Conservation (phyloP, 2,113 vertebrate genomes). For the Microcebus ravelobensis region DNA sequence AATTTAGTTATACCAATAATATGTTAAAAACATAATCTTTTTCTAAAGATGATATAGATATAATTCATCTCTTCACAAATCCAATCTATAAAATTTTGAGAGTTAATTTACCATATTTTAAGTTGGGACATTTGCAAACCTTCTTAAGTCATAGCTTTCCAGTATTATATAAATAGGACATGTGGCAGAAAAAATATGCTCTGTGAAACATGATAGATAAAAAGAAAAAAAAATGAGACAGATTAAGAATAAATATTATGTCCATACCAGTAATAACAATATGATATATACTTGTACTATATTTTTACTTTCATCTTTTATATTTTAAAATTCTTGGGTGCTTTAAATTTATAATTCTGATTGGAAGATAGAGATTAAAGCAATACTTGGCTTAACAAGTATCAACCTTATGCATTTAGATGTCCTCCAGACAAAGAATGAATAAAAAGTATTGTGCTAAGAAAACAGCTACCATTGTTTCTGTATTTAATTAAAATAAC, state of each 20-base stretch:
- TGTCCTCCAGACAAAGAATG: not conserved
- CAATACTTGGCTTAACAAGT: not conserved
- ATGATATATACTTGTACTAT: not conserved
- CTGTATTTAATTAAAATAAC: slow-evolving; percentile 57
- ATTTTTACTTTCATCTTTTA: not conserved
- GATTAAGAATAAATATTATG: not conserved
- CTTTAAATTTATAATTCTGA: not conserved
- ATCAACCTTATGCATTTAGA: not conserved
- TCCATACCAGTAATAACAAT: not conserved
- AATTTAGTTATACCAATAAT: not conserved
- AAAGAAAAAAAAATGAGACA: not conserved
- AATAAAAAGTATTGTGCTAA: not conserved
- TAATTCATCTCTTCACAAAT: not conserved
- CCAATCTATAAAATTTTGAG: not conserved
- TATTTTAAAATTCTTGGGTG: not conserved
- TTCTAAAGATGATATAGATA: not conserved
- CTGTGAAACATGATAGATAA: not conserved
- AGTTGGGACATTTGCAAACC: not conserved
- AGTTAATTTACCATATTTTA: not conserved
- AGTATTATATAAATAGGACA: not conserved
- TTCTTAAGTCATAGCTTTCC: not conserved
- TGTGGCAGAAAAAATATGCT: not conserved
- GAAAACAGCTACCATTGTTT: slow-evolving; percentile 42
- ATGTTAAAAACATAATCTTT: not conserved
- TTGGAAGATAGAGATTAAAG: not conserved